Conservation (phyloP, 2,113 vertebrate genomes). For the Ovis aries region ARS-UI_Ramb_v3.0 NC_056057.1:70662001-70662500, state of each 20-base stretch:
- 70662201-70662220: not conserved
- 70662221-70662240: not conserved
- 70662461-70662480: slow-evolving; percentile 2
- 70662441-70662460: slow-evolving; percentile 46
- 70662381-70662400: not conserved
- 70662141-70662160: not conserved
- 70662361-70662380: slow-evolving; percentile 4
- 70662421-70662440: slow-evolving; percentile 35
- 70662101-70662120: not conserved
- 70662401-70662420: not conserved
- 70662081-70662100: not conserved
- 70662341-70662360: not conserved
- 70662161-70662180: not conserved
- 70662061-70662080: not conserved
- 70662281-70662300: not conserved
- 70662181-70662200: not conserved
- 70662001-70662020: not conserved
- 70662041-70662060: not conserved
- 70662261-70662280: not conserved
- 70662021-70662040: not conserved
- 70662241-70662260: not conserved
- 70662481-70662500: slow-evolving; percentile 12
- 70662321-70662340: not conserved
- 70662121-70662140: not conserved
- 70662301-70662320: not conserved